Base-by-base conservation (phyloP, 2,113 vertebrate genomes). In the Platichthys flesus region DNA sequence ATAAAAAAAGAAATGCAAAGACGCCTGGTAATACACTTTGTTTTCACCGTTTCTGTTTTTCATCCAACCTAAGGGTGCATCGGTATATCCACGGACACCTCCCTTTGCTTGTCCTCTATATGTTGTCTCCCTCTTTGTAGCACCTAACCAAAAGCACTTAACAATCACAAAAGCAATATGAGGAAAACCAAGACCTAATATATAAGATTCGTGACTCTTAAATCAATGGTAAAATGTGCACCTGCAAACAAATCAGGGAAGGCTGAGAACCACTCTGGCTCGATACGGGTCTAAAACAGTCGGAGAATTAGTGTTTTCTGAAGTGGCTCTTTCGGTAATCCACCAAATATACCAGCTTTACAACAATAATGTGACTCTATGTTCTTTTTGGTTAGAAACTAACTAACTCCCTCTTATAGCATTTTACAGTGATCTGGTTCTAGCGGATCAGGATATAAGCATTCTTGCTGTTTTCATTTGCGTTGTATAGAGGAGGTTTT, bases 321-420 rank as follows among this genome's bases (percentile, higher is more conserved):
- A 71, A 85, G 67, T 79, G 57, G 60, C 70, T 74, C 64, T 56
- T 56, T 70, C 13, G 37, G 49, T 88, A 86, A 79, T 82, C 65
- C 74, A 70, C 74, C 52, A 86, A 90, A 90, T 85, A 71, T 24
- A 84, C 78, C 5, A 64, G 24, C 64, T 83, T 82, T 78, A 67
- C 56, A 68, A 66, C 52, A 70, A 61, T 76, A 84, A 54, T 80
- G 37, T 61, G 20, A 23, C 28, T 52, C 4, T 54, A 7, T 54
- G 1, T 67, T 69, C 18, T 20, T 81, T 3, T 67, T 64, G 15
- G 76, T 78, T 81, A 51, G 2, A 61, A 54, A 20, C 8, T 23
- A 15, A 57, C 56, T 24, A 57, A 57, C 56, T 28, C 9, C 56
- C 23, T 26, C 47, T 52, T 23, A 59, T n/a, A 26, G 3, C 1